These are phyloP conservation scores for Apostichopus leukothele DNA, from an alignment of 53 echinoderm and acorn worm species.

Conservation along the genomic window DNA sequence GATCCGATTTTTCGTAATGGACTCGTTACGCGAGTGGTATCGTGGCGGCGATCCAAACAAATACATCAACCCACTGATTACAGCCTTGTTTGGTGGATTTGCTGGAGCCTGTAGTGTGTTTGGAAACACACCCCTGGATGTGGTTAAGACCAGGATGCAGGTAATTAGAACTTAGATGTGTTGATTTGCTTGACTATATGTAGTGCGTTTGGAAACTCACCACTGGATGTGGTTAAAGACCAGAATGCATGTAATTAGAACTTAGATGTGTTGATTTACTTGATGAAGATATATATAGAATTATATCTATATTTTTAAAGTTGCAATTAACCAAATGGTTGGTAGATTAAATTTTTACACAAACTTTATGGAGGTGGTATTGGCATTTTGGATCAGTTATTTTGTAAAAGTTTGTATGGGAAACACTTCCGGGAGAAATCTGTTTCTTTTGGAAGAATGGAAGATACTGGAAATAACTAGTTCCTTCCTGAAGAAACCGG, in stretches of 20 bases:
- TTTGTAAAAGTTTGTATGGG: too few relatives aligned
- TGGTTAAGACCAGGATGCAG: constrained; percentile 99
- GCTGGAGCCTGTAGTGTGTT: constrained; percentile 90
- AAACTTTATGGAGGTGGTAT: too few relatives aligned
- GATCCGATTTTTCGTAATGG: constrained; percentile 97
- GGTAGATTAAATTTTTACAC: too few relatives aligned
- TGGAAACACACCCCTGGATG: constrained; percentile 95
- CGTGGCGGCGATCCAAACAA: constrained; percentile 78
- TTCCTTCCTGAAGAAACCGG: too few relatives aligned
- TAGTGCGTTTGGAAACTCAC: constrained; percentile 94
- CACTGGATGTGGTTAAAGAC: constrained; percentile 96
- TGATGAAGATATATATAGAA: not conserved
- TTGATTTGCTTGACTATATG: too few relatives aligned
- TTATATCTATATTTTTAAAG: too few relatives aligned
- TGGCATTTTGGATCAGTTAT: too few relatives aligned
- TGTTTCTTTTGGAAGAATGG: too few relatives aligned
- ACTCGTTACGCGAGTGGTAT: constrained; percentile 89
- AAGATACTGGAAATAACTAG: too few relatives aligned
- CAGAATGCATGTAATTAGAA: constrained; percentile 85
- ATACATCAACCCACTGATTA: constrained; percentile 74
- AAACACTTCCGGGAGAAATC: too few relatives aligned
- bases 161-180: constrained; percentile 42
- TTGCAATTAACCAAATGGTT: too few relatives aligned
- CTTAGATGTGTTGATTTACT: not conserved
- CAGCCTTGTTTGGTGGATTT: constrained; percentile 78